Evolutionary conservation across 2,888 invertebrate species (phyloP), one percentile per base, ranked within the genome.

Genomic region (Hemistola chrysoprasaria): DNA sequence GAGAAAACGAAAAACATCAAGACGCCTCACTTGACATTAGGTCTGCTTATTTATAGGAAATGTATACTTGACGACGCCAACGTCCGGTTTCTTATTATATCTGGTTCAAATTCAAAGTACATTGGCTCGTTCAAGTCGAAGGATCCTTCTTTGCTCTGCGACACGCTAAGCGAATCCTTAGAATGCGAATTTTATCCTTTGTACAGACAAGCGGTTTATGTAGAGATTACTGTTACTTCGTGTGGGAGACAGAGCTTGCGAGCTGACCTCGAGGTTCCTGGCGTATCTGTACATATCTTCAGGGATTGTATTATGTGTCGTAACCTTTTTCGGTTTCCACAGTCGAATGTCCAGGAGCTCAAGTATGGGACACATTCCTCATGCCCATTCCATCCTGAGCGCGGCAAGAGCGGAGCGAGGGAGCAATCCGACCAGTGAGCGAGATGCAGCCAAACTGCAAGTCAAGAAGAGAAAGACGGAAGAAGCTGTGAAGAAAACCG

Each of bases 1-100:
- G 97, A 40, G 97, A 98, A 62, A 96, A 97, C 71, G 98, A 98
- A 79, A 95, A 97, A 71, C 85, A 97, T 24, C 97, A 97, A 74
- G 97, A 97, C 66, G 93, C 93, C 24, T 70, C 80, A 2, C 58
- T 85, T 59, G 88, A 88, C 36, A 74, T 70, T 70, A 86, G 88
- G 88, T 88, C 71, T 79, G 80, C 65, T 45, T 50, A 44, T 1
- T 22, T 26, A 6, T 28, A 10, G 20, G 10, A 25, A 7, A n/a
- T 23, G 20, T 24, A 37, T 48, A 49, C 22, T 53, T 50, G 54
- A 47, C 38, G 24, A 52, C 24, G 40, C 52, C 52, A 50, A 49
- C 20, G 23, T 36, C 31, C 8, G 8, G 8, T 25, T 33, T n/a
- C 6, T 21, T 27, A 22, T 22, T 36, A 40, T 40, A 26, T 8